Base-by-base conservation (phyloP, 1,140 invertebrate genomes). In the Chrysoperla carnea region DNA sequence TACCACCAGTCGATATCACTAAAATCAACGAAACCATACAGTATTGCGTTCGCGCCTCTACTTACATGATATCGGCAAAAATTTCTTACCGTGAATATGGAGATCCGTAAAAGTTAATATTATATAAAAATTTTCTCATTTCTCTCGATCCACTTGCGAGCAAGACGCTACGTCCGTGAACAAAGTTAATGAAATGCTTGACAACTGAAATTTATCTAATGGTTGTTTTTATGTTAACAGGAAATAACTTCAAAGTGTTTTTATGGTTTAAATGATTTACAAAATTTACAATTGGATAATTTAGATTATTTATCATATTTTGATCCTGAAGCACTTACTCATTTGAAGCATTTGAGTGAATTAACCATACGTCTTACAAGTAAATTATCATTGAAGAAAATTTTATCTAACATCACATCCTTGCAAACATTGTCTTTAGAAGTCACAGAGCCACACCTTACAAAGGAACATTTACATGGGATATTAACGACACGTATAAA, bases 401-500 rank as follows among this genome's bases (percentile, higher is more conserved):
- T 33, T 33, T 12, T 33, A 11, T 33, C 31, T 33, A 11, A 9
- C 8, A 33, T 33, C n/a, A 33, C 31, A 33, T 11, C 8, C 6
- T 12, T 33, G 8, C 31, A 12, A 12, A 33, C 8, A 33, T 33
- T 33, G 6, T 33, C 31, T 4, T 9, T 33, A 11, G 31, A 82
- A 51, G 72, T 86, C 49, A 72, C 75, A 38, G 84, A 88, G 50
- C 62, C 73, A 6, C 57, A 67, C 8, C 67, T 85, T 41, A 75
- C 76, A 11, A 23, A 23, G 17, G 72, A 75, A 46, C 81, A 87
- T 51, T 61, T 87, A 39, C 69, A 76, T 40, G 72, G 81, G 42
- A 69, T 75, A 1, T 81, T 80, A 38, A 73, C 73, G 11, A 74
- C 77, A 6, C 86, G 86, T 53, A 64, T 91, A 11, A 71, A 76